These are phyloP conservation scores for Labia minor DNA, from an alignment of 2,888 invertebrate species.

Conservation along the genomic window DNA sequence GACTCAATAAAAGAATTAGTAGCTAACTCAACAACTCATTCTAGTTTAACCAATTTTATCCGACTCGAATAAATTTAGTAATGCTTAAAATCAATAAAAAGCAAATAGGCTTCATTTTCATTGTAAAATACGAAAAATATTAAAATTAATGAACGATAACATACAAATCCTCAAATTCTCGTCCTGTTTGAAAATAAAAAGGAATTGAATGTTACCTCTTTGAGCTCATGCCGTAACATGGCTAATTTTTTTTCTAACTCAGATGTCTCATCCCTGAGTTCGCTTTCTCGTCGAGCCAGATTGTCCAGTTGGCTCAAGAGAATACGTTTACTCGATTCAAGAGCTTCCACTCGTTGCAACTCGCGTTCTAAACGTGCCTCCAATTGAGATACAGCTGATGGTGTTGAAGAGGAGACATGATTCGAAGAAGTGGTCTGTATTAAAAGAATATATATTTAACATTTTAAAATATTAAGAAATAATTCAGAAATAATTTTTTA, in stretches of 20 bases:
- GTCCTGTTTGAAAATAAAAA: neutral
- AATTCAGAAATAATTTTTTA: neutral
- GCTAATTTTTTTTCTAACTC: conserved; percentile 80
- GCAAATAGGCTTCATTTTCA: no score
- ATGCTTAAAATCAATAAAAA: no score
- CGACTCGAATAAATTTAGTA: no score
- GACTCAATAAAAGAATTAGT: no score
- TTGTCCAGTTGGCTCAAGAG: conserved; percentile 66
- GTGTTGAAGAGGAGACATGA: conserved; percentile 50
- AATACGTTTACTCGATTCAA: conserved; percentile 64
- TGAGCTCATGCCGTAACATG: conserved; percentile 73
- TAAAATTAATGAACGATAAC: neutral
- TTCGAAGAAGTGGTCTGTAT: conserved; percentile 19
- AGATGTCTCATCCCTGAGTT: conserved; percentile 65
- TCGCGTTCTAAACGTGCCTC: conserved; percentile 67
- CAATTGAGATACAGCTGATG: conserved; percentile 51
- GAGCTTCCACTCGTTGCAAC: conserved; percentile 54
- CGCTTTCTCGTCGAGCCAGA: conserved; percentile 63
- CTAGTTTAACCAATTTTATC: no score
- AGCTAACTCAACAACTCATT: no score
- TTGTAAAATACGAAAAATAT: no score
- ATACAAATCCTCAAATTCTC: neutral
- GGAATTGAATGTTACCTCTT: conserved; percentile 49
- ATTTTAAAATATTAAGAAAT: no score
- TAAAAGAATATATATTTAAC: conserved; percentile 19